A percentile compares a stretch with the other conserved stretches of the same genome.
These are phyloP conservation scores for Scalopus aquaticus DNA, from an alignment of 2,113 vertebrate species.

Conservation along the genomic window DNA sequence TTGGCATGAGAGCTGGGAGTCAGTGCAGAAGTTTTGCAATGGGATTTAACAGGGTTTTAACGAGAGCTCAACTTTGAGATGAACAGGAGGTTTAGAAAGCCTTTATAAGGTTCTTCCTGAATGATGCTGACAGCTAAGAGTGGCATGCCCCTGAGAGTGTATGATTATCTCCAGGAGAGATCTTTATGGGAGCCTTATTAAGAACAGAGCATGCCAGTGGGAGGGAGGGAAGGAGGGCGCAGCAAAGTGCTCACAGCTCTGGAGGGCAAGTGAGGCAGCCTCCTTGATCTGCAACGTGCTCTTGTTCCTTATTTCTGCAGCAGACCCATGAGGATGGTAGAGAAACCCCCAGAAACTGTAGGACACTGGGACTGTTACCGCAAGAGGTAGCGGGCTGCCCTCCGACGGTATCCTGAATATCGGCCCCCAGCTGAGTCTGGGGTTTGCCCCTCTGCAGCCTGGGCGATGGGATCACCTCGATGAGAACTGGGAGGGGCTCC, in stretches of 20 bases:
- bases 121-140: slow-evolving; percentile 77
- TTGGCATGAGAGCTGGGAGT: slow-evolving; percentile 19
- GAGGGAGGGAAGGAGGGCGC: slow-evolving; percentile 66
- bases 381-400: neutral
- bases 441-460: neutral
- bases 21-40: slow-evolving; percentile 66
- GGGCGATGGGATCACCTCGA: neutral
- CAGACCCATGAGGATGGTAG: neutral
- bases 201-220: slow-evolving; percentile 79
- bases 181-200: slow-evolving; percentile 81
- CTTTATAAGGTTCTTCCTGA: slow-evolving; percentile 80
- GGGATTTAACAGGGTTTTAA: slow-evolving; percentile 53
- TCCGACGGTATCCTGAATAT: neutral
- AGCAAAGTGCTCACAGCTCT: slow-evolving; percentile 63
- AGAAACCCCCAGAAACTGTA: neutral
- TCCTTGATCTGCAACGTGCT: slow-evolving; percentile 62
- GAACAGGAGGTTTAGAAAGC: slow-evolving; percentile 69
- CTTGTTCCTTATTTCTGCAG: slow-evolving; percentile 37
- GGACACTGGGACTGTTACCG: neutral
- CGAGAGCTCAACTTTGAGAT: slow-evolving; percentile 73
- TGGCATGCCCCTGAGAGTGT: slow-evolving; percentile 72
- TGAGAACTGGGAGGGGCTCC: neutral
- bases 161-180: slow-evolving; percentile 57
- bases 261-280: slow-evolving; percentile 81
- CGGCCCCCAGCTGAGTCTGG: neutral